Conservation (phyloP, 1,140 invertebrate genomes). For the Drosophila lacteicornis region DNA sequence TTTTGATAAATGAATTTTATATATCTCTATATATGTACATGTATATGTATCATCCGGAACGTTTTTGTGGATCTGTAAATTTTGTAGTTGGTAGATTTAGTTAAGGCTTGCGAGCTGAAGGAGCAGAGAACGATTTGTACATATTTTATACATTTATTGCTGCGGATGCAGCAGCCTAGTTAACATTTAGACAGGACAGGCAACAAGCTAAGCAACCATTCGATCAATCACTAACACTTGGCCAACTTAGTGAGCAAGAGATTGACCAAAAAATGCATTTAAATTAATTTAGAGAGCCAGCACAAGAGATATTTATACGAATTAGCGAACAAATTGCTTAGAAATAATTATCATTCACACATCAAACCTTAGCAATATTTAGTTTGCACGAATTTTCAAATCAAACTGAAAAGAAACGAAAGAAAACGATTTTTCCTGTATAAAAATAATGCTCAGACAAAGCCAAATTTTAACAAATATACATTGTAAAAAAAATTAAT, state of each 20-base stretch:
- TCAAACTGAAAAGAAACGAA: slow-evolving; percentile 22
- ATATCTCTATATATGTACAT: slow-evolving; percentile 35
- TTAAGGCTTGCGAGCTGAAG: slow-evolving; percentile 49
- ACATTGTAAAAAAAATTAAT: slow-evolving; percentile 69
- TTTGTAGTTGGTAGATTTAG: slow-evolving; percentile 76
- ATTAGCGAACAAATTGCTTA: slow-evolving; percentile 50
- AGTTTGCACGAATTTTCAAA: slow-evolving; percentile 60
- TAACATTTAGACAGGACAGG: slow-evolving; percentile 63
- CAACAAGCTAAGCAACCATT: slow-evolving; percentile 13
- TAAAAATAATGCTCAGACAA: slow-evolving; percentile 76
- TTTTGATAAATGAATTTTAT: slow-evolving; percentile 58
- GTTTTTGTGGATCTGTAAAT: slow-evolving; percentile 74
- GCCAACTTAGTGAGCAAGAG: slow-evolving; percentile 67
- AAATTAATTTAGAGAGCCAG: slow-evolving; percentile 62
- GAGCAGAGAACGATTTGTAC: slow-evolving; percentile 53
- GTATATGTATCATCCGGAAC: slow-evolving; percentile 24
- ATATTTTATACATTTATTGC: slow-evolving; percentile 75
- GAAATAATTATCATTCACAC: slow-evolving; percentile 42
- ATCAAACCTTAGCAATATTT: slow-evolving; percentile 46
- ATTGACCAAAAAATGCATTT: slow-evolving; percentile 76
- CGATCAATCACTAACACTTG: slow-evolving; percentile 50
- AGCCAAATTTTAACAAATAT: slow-evolving; percentile 75
- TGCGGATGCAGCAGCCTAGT: slow-evolving; percentile 64
- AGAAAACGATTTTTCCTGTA: slow-evolving; percentile 56
- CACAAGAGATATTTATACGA: slow-evolving; percentile 30